Evolutionary conservation across 1,140 invertebrate genomes (phyloP), one percentile per base, ranked within the genome.

Genomic region (Drosophila ambigua): DNA sequence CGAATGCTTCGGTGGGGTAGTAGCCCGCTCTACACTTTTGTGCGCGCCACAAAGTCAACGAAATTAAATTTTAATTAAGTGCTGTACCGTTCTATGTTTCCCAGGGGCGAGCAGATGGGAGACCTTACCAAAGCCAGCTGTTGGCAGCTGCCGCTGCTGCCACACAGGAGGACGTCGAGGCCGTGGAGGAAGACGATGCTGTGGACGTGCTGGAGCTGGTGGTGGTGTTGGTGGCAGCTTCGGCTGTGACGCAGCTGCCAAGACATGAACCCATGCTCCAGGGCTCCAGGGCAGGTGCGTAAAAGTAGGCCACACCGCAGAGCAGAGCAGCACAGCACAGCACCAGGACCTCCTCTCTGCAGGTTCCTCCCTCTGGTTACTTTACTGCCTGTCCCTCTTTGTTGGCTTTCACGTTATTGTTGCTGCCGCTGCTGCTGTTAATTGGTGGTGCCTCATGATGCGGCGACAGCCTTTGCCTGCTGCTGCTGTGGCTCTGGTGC

Each of bases 231-330:
- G 50, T 39, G 44, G 48, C 23, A 48, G 62, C 45, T 63, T 28
- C 64, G 65, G 68, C 60, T 67, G 71, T 50, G 41, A 72, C 71
- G 35, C 84, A 88, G 77, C 79, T 84, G 68, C 84, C 84, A 31
- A 89, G 63, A 54, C 84, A 89, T 78, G 84, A 83, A 82, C 84
- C 84, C 84, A 89, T 89, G 57, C 72, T 87, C 67, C 51, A 59
- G 23, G 43, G 44, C 44, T 41, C 15, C 45, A 31, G 49, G 41
- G 52, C 51, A 59, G 54, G 35, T 57, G 67, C 55, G 51, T 62
- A 20, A 39, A 39, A 39, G 16, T 53, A 53, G 51, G 31, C 54
- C 54, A 57, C 24, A 45, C 50, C 67, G 58, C 28, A 44, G 44
- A 50, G 28, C 24, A 16, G 16, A 16, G 16, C 16, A 16, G 16